Conservation (phyloP, 1,140 invertebrate genomes). For the Saccostrea cuccullata region DNA sequence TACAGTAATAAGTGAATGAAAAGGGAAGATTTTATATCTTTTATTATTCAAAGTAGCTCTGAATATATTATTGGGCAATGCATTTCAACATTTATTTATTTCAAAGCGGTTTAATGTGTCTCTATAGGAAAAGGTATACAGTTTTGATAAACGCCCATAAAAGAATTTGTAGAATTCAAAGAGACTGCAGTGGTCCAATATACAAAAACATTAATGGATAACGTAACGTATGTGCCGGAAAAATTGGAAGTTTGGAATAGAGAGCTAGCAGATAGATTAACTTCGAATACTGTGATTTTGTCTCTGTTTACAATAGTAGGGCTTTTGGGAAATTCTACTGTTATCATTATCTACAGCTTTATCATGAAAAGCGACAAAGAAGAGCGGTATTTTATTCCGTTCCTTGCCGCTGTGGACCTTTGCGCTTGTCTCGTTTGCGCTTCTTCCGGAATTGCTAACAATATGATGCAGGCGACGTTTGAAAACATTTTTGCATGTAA, state of each 20-base stretch:
- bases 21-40: too few species aligned
- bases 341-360: constrained; percentile 40
- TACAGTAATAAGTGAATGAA: too few species aligned
- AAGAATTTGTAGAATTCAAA: too few species aligned
- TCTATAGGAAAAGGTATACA: too few species aligned
- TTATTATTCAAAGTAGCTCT: too few species aligned
- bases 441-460: constrained; percentile 32
- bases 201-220: too few species aligned
- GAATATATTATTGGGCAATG: too few species aligned
- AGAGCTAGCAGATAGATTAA: constrained; percentile 25
- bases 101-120: too few species aligned
- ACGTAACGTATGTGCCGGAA: too few species aligned
- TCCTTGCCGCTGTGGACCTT: constrained; percentile 45
- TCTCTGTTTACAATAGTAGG: constrained; percentile 43
- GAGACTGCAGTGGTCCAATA: too few species aligned
- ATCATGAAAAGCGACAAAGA: constrained; percentile 29
- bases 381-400: constrained; percentile 46
- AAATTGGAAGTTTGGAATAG: neutral
- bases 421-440: constrained; percentile 38
- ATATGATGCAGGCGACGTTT: constrained; percentile 40
- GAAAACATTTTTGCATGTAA: constrained; percentile 36
- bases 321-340: constrained; percentile 47
- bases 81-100: too few species aligned
- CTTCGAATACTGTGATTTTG: constrained; percentile 46
- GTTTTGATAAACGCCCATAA: too few species aligned